Evolutionary conservation across 1,140 invertebrate species (phyloP).

Genomic region (Leptopilina boulardi): DNA sequence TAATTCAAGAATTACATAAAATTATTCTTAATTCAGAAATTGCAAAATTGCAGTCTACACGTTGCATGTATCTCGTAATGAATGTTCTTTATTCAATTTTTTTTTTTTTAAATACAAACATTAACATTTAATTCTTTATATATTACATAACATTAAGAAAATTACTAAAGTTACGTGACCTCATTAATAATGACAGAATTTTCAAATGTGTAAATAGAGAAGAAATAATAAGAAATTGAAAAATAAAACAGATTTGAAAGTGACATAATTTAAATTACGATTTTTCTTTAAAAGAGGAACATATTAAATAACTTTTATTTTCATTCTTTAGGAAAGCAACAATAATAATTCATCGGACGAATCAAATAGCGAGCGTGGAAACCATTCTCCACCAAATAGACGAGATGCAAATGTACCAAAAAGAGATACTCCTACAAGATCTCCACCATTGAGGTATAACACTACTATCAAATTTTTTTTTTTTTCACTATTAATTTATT

Average conservation of each 20-base stretch:
- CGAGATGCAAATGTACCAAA: conserved; percentile 37
- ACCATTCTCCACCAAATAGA: conserved; percentile 51
- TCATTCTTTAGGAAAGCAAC: conserved; percentile 73
- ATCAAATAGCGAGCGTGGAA: conserved; percentile 63
- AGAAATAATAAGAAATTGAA: conserved; percentile 42
- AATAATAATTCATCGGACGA: conserved; percentile 72
- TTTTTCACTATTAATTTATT: conserved; percentile 41
- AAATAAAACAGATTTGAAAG: conserved; percentile 55
- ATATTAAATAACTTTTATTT: conserved; percentile 41
- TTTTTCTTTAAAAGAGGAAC: neutral
- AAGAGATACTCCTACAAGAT: conserved; percentile 53
- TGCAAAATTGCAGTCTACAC: neutral
- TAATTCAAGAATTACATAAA: neutral
- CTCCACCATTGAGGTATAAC: conserved; percentile 73
- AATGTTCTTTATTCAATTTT: neutral
- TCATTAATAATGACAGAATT: conserved; percentile 44
- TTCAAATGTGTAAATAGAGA: conserved; percentile 40
- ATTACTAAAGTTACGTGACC: neutral
- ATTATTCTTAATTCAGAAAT: neutral
- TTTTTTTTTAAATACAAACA: neutral
- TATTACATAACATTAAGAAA: neutral
- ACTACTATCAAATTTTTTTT: conserved; percentile 44
- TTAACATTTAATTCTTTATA: neutral
- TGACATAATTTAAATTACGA: conserved; percentile 54
- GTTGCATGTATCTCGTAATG: too few relatives aligned